Conservation (phyloP, 1,140 invertebrate genomes). For the Drosophila sucinea region DNA sequence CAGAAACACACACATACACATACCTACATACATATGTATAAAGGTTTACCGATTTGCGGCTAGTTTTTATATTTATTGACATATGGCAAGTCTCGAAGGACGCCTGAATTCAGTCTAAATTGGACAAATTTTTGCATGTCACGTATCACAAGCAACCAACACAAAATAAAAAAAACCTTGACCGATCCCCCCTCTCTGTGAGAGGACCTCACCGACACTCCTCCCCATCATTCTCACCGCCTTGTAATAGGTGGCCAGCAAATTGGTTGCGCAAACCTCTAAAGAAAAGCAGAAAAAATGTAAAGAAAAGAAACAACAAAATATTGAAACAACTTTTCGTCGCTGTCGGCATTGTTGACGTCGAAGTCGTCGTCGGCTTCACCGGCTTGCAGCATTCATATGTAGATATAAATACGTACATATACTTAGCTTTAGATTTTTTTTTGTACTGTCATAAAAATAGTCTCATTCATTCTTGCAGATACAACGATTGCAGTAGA, state of each 20-base stretch:
- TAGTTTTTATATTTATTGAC: constrained; percentile 50
- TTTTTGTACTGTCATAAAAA: constrained; percentile 36
- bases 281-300: not conserved
- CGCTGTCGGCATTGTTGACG: not conserved
- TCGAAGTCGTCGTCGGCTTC: too few relatives aligned
- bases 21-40: not conserved
- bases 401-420: not conserved
- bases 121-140: constrained; percentile 44
- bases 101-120: constrained; percentile 44
- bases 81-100: constrained; percentile 63
- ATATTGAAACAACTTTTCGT: constrained; percentile 2
- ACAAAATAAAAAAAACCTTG: constrained; percentile 55
- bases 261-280: constrained; percentile 4
- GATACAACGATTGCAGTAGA: constrained; percentile 12
- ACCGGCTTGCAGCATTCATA: constrained; percentile 1
- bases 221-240: constrained; percentile 7
- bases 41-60: constrained; percentile 22
- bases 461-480: constrained; percentile 53
- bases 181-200: constrained; percentile 55
- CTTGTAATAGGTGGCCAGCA: not conserved
- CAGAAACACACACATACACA: not conserved
- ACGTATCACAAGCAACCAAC: constrained; percentile 44
- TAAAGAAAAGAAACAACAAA: not conserved
- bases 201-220: not conserved
- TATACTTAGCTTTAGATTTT: not conserved